A percentile compares a stretch with the other conserved stretches of the same genome.
phyloP scores from a whole-genome alignment of 2,113 vertebrate species.

The Bubo bubo region DNA sequence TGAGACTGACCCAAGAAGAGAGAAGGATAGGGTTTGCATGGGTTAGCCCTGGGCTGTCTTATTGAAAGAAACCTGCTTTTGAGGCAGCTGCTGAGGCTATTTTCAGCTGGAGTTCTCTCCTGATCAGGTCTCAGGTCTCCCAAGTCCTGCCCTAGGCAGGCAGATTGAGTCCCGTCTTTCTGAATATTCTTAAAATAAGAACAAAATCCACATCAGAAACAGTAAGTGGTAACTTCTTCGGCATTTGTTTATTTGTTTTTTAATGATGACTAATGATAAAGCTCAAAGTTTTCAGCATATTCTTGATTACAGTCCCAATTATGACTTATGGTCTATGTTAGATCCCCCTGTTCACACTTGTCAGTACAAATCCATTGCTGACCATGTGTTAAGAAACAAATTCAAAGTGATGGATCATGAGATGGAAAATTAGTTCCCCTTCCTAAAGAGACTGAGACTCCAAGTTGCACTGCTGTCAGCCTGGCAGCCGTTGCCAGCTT shows the following conservation, averaged over 20 bases:
- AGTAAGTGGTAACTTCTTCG: not conserved
- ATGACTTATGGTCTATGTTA: not conserved
- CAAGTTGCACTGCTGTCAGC: not conserved
- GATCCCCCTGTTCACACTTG: not conserved
- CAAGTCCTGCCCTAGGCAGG: not conserved
- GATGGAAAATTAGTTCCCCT: not conserved
- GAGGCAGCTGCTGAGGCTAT: not conserved
- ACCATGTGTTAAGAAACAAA: not conserved
- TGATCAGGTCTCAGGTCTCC: not conserved
- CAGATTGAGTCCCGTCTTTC: not conserved
- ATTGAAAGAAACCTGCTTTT: not conserved
- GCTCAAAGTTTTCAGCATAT: not conserved
- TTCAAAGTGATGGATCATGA: not conserved
- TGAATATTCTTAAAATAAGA: not conserved
- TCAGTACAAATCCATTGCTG: not conserved
- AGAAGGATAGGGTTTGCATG: not conserved
- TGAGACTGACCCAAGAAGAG: not conserved
- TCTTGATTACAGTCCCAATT: not conserved
- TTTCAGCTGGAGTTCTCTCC: not conserved
- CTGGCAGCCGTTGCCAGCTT: not conserved
- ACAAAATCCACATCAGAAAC: not conserved
- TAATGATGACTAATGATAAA: not conserved
- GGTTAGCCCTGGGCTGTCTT: not conserved
- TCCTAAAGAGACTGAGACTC: not conserved
- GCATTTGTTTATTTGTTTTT: not conserved